phyloP scores from a whole-genome alignment of 2,888 invertebrate species.

The Cyrtodaria siliqua region DNA sequence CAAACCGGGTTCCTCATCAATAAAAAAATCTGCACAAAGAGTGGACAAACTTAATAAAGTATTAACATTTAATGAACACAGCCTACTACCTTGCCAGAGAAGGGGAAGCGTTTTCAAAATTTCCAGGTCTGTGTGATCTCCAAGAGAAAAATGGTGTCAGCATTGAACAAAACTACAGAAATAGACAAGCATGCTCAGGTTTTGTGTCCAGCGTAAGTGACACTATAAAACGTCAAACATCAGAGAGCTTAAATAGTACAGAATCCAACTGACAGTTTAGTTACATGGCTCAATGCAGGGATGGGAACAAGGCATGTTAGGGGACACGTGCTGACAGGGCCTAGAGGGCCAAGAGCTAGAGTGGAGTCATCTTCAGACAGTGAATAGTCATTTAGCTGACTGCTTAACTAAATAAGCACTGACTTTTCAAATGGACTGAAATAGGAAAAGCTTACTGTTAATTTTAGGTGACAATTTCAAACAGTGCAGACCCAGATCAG shows the following conservation, averaged over 20 bases:
- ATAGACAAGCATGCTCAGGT: constrained; percentile 5
- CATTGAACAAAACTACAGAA: constrained; percentile 18
- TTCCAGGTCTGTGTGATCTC: constrained; percentile 16
- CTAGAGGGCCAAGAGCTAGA: too few species aligned
- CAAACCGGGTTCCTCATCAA: constrained; percentile 11
- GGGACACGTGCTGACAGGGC: too few species aligned
- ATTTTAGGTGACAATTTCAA: too few species aligned
- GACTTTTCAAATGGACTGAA: too few species aligned
- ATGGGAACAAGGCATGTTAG: too few species aligned
- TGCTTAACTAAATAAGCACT: too few species aligned
- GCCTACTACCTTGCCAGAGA: constrained; percentile 33
- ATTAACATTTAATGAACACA: constrained; percentile 30
- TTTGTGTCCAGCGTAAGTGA: constrained; percentile 16
- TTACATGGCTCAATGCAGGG: too few species aligned
- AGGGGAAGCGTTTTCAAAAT: constrained; percentile 18
- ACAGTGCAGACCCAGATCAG: too few species aligned
- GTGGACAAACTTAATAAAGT: constrained; percentile 17
- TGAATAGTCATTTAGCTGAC: too few species aligned
- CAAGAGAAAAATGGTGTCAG: constrained; percentile 27
- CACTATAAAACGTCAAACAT: background rate
- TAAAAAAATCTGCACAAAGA: constrained; percentile 6
- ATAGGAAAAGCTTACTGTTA: too few species aligned
- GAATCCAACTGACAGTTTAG: too few species aligned
- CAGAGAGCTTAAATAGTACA: background rate
- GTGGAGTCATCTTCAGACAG: too few species aligned